Conservation (phyloP, 2,797 vertebrate species). For the Falco columbarius region DNA sequence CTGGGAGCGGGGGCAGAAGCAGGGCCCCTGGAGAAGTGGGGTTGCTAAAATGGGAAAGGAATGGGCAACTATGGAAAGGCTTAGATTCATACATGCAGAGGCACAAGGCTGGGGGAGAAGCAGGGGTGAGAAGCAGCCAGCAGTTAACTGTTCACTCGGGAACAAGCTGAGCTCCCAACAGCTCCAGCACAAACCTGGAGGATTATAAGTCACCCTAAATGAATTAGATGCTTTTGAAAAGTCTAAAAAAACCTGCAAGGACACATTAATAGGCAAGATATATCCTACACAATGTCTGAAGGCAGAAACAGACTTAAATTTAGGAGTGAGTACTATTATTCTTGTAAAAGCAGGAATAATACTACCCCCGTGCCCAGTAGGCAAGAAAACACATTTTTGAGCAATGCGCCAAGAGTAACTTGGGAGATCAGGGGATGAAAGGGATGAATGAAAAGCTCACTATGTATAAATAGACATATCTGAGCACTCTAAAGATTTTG, state of each 20-base stretch:
- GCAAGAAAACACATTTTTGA: background rate
- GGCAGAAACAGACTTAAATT: background rate
- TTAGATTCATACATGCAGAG: background rate
- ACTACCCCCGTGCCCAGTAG: fast-evolving
- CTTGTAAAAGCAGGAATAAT: background rate
- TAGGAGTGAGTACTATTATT: background rate
- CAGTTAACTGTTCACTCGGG: background rate
- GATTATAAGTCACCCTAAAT: background rate
- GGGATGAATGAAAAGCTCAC: background rate
- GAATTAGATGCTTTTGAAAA: background rate
- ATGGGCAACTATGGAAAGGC: fast-evolving
- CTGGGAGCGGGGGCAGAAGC: background rate
- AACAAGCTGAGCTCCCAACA: background rate
- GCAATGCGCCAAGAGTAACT: background rate
- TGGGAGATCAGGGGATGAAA: background rate
- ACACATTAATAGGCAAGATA: background rate
- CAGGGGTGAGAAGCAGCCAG: background rate
- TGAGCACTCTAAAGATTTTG: background rate
- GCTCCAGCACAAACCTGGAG: background rate
- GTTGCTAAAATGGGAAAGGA: background rate
- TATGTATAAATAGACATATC: background rate
- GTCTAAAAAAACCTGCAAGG: background rate
- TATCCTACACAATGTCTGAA: background rate
- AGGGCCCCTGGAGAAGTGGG: background rate
- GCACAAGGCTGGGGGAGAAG: background rate